These are phyloP conservation scores for Telenomus remus DNA, from an alignment of 1,140 invertebrate genomes.

Conservation along the genomic window DNA sequence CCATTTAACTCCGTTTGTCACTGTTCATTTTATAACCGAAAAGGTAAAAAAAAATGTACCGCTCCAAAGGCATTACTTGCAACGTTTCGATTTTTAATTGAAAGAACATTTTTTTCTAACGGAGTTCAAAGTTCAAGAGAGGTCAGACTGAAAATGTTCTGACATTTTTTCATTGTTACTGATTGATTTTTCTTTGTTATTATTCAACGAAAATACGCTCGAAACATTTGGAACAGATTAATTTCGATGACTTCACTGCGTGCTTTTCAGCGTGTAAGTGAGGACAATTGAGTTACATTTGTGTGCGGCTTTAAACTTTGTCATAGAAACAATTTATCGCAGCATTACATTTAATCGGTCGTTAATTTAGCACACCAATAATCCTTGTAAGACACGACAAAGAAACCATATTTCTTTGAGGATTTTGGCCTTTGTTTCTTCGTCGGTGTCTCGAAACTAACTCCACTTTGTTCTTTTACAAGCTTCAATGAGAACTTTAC, in stretches of 20 bases:
- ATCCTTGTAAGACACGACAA: slow-evolving; percentile 23
- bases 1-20: slow-evolving; percentile 27
- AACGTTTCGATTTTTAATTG: background rate
- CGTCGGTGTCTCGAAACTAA: slow-evolving; percentile 20
- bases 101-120: background rate
- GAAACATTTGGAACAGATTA: no score
- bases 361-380: slow-evolving; percentile 35
- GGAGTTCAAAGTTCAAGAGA: no score
- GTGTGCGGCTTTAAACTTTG: slow-evolving; percentile 3
- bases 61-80: background rate
- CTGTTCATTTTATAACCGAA: slow-evolving; percentile 20
- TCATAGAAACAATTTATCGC: slow-evolving; percentile 20
- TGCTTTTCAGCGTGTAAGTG: background rate
- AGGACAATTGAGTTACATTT: background rate
- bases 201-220: no score
- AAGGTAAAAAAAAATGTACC: slow-evolving; percentile 7
- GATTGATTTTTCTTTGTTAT: no score
- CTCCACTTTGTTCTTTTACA: slow-evolving; percentile 42
- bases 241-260: no score
- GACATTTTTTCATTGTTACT: no score
- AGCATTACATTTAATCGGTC: slow-evolving; percentile 28
- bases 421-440: slow-evolving; percentile 46
- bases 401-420: slow-evolving; percentile 47
- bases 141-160: no score
- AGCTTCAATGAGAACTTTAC: slow-evolving; percentile 54